Evolutionary conservation across 2,888 invertebrate species (phyloP), one percentile per base, ranked within the genome.

Genomic region (Volucella bombylans): DNA sequence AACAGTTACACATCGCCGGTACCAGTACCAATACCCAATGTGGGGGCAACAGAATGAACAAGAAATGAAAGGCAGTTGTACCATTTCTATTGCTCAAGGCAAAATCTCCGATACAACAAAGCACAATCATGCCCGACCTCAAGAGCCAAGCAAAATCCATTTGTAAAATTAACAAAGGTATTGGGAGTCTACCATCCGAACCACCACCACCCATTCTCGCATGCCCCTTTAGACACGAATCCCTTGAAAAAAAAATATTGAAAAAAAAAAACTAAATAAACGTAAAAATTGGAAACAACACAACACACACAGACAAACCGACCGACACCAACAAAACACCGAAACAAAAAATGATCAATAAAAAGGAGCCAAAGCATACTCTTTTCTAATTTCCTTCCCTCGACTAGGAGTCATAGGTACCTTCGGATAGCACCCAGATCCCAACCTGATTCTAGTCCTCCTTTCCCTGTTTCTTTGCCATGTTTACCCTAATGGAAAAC

Each of bases 161-260:
- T 79, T 82, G 82, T 73, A 47, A 82, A 82, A 82, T 82, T 82
- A 82, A 78, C 78, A 72, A 78, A 76, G 68, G 64, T 81, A 45
- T 38, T 61, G 18, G 15, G 45, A 45, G 39, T 67, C n/a, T 12
- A 10, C 50, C 41, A 12, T 9, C 11, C 3, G 14, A 18, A 47
- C 23, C 23, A 23, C 23, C 38, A 64, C n/a, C 10, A 39, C 52
- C 18, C 47, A 18, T 9, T n/a, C 18, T 18, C 31, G 15, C 50
- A 64, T 41, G 15, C 61, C 54, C 41, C 39, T 43, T 23, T 23
- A 23, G 31, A 62, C 43, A 71, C 64, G 52, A 62, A 62, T 76
- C 62, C 49, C 15, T n/a, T 10, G 31, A 11, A n/a, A 52, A 41
- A 47, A 41, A 52, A 52, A 68, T 41, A 59, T 3, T 3, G 1